These are phyloP conservation scores for Habropoda laboriosa DNA, from an alignment of 1,140 invertebrate species.

Conservation along the genomic window DNA sequence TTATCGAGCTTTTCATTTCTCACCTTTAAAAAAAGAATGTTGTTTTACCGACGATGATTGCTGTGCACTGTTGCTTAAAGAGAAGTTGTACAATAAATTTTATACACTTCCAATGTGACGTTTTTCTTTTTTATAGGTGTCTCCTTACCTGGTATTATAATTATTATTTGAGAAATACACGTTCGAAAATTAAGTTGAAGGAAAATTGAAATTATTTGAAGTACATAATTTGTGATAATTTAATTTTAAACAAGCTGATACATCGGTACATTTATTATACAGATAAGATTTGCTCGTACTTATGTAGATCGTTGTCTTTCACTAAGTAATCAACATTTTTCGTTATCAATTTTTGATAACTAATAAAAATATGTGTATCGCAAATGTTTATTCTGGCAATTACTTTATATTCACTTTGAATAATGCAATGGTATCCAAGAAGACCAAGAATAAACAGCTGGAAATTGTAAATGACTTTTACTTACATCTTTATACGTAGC, in stretches of 20 bases:
- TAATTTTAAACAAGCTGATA: not conserved
- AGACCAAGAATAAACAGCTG: slow-evolving; percentile 33
- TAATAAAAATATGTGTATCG: not conserved
- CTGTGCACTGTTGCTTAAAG: too few species aligned
- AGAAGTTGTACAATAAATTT: not conserved
- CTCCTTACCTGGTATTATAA: not conserved
- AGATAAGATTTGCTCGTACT: not conserved
- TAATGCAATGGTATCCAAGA: slow-evolving; percentile 55
- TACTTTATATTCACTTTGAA: slow-evolving; percentile 25
- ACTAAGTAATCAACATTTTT: not conserved
- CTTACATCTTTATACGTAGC: slow-evolving; percentile 19
- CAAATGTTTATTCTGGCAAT: not conserved
- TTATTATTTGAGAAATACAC: not conserved
- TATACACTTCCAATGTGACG: not conserved
- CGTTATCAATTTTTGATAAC: not conserved
- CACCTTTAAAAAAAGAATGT: not conserved
- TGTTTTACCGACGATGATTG: not conserved
- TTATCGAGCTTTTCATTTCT: not conserved
- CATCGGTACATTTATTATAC: not conserved
- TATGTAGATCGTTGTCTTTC: not conserved
- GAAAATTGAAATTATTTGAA: not conserved
- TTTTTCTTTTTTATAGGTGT: too few species aligned
- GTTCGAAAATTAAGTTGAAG: not conserved
- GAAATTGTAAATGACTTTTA: slow-evolving; percentile 42
- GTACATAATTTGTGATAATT: not conserved